These are phyloP conservation scores for Hyposoter didymator DNA, from an alignment of 2,888 invertebrate species.

Conservation along the genomic window DNA sequence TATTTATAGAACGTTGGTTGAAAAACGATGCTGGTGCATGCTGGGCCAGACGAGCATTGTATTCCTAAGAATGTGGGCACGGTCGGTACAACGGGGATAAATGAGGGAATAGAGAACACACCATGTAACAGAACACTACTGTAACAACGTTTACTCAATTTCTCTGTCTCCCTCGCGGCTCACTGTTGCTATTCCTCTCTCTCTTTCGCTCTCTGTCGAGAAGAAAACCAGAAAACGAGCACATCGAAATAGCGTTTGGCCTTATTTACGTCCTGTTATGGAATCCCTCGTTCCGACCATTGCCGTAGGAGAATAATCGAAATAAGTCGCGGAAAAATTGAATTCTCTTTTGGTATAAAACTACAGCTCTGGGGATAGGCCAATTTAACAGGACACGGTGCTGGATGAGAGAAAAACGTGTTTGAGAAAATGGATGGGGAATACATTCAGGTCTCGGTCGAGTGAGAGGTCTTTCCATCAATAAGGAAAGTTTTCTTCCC, in stretches of 20 bases:
- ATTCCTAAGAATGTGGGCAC: conserved; percentile 64
- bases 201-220: neutral
- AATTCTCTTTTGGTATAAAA: neutral
- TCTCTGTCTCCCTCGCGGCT: neutral
- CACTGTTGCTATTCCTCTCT: neutral
- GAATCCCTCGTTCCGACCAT: neutral
- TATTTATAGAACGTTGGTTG: conserved; percentile 7
- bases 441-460: neutral
- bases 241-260: conserved; percentile 39
- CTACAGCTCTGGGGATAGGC: neutral
- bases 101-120: conserved; percentile 37
- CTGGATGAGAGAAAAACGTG: conserved; percentile 8
- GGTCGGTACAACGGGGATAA: conserved; percentile 55
- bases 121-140: conserved; percentile 41
- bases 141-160: conserved; percentile 42
- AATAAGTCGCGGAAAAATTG: neutral
- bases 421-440: conserved; percentile 18
- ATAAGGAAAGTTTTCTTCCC: conserved; percentile 26
- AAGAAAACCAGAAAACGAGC: conserved; percentile 36
- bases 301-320: conserved; percentile 7
- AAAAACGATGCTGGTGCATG: conserved; percentile 18
- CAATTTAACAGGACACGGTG: neutral
- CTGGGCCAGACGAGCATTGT: conserved; percentile 57
- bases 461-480: conserved; percentile 19
- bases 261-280: conserved; percentile 35